A percentile compares a stretch with the other conserved stretches of the same genome.
Evolutionary conservation across 1,140 invertebrate species (phyloP).

Genomic region (Lepidurus packardi): DNA sequence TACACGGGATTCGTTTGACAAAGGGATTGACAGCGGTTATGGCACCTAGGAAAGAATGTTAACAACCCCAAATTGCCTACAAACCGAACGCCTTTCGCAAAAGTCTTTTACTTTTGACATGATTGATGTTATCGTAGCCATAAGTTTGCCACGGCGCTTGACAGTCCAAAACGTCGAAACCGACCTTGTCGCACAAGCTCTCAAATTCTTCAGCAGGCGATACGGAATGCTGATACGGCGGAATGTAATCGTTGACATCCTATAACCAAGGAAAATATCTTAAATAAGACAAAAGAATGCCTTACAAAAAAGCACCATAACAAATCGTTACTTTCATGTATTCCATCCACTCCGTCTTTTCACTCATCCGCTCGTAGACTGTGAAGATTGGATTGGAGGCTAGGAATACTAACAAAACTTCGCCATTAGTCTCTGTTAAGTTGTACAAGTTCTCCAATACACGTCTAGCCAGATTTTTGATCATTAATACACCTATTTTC

Average conservation of each 20-base stretch:
- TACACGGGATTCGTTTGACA: constrained; percentile 55
- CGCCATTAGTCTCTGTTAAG: constrained; percentile 58
- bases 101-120: constrained; percentile 40
- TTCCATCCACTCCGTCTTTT: constrained; percentile 53
- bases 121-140: constrained; percentile 54
- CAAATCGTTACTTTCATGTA: constrained; percentile 55
- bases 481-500: not conserved
- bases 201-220: constrained; percentile 58
- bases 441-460: constrained; percentile 60
- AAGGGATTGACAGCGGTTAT: constrained; percentile 69
- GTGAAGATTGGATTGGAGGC: constrained; percentile 65
- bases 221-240: constrained; percentile 56
- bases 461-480: constrained; percentile 44
- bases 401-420: constrained; percentile 61
- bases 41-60: constrained; percentile 51
- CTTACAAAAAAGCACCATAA: not conserved
- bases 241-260: constrained; percentile 58
- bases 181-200: constrained; percentile 55
- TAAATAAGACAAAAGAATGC: constrained; percentile 23
- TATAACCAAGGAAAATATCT: constrained; percentile 35
- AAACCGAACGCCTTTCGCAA: not conserved
- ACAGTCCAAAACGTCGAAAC: constrained; percentile 61
- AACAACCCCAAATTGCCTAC: constrained; percentile 26
- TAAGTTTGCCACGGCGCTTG: constrained; percentile 57
- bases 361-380: constrained; percentile 57